Evolutionary conservation across 1,140 invertebrate species (phyloP), one percentile per base, ranked within the genome.

Genomic region (Araneus ventricosus): DNA sequence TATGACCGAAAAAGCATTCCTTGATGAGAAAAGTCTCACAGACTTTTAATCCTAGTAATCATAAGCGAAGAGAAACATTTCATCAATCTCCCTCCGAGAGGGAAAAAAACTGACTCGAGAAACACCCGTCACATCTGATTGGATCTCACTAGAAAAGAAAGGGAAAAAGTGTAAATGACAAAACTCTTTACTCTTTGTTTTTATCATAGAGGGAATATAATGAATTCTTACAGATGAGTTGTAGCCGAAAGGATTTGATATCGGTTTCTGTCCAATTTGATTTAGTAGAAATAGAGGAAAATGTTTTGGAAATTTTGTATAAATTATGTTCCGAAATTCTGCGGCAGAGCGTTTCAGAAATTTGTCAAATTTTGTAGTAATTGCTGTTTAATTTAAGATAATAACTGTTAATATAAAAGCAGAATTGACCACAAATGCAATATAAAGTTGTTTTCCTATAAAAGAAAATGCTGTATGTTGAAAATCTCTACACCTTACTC

Each of bases 11-110:
- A 75, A 70, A 88, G 67, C 37, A 88, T 88, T 24, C 27, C 34
- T 37, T 67, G 86, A 88, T 70, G 86, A 70, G 37, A 70, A 88
- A 88, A 88, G 37, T 70, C 86, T 67, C 27, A 67, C 24, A 61
- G 34, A 37, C 34, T 70, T 88, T 67, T 88, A 88, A 88, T 88
- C 86, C 86, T 17, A 67, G 59, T 61, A 88, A 88, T 88, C 86
- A 88, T 88, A 88, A 70, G 20, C 61, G 22, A 87, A 57, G 27
- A 87, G 45, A 67, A 61, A 88, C 61, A 24, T 88, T 88, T 88
- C 86, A 88, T 88, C 86, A 70, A 88, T 88, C 86, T 88, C n/a
- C 45, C 22, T 57, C 61, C 45, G 6, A n/a, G 61, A 41, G 61
- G 24, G 37, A 88, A 27, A 41, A n/a, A 67, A 41, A 57, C 22